Evolutionary conservation across 2,113 vertebrate genomes (phyloP).

Genomic region (Nibea albiflora): DNA sequence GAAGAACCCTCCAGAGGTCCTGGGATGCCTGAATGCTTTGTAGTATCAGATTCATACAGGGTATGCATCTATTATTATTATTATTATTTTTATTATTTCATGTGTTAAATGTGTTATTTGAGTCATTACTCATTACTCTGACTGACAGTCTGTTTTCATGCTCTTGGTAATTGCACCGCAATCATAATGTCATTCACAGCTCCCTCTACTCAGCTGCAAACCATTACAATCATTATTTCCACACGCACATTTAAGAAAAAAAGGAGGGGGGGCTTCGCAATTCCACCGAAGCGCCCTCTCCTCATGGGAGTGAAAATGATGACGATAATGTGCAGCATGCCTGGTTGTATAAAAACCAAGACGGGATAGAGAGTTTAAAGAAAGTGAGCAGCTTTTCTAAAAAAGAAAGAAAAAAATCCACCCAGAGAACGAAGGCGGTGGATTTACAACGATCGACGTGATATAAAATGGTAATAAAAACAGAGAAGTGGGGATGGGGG

Average conservation of each 20-base stretch:
- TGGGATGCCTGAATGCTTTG: conserved; percentile 88
- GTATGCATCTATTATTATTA: conserved; percentile 78
- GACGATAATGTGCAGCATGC: conserved; percentile 70
- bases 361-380: conserved; percentile 35
- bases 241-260: conserved; percentile 75
- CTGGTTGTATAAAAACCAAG: conserved; percentile 62
- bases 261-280: conserved; percentile 58
- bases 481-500: conserved; percentile 34
- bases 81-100: conserved; percentile 56
- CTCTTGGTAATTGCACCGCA: conserved; percentile 82
- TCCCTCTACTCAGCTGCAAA: conserved; percentile 85
- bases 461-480: conserved; percentile 74
- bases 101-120: conserved; percentile 77
- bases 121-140: conserved; percentile 79
- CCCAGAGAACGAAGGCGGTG: conserved; percentile 37
- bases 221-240: conserved; percentile 87
- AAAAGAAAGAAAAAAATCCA: conserved; percentile 38
- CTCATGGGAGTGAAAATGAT: conserved; percentile 78
- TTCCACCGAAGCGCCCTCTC: conserved; percentile 65
- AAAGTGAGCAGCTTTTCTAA: conserved; percentile 33
- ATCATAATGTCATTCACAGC: conserved; percentile 87
- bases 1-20: conserved; percentile 87
- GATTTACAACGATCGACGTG: conserved; percentile 67
- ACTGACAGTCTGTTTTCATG: conserved; percentile 81
- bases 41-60: conserved; percentile 88